A percentile compares a stretch with the other conserved stretches of the same genome.
Conservation (phyloP, 2,113 vertebrate species). For the Lanius collurio region DNA sequence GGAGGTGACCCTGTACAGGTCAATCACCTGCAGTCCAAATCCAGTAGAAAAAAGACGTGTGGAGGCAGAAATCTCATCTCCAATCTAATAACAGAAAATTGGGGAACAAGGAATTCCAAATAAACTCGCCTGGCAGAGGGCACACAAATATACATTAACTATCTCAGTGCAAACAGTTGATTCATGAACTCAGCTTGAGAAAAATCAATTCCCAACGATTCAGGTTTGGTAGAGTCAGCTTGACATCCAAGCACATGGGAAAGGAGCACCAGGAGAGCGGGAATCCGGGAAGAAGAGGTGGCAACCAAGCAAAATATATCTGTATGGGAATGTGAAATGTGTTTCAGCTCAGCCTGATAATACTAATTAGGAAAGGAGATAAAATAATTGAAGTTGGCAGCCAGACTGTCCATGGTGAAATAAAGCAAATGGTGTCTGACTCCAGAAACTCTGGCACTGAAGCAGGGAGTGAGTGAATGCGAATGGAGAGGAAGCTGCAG, state of each 20-base stretch:
- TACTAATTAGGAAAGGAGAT: not conserved
- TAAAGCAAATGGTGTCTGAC: not conserved
- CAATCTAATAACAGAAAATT: fast-evolving
- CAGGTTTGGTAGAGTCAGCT: not conserved
- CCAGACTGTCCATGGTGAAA: not conserved
- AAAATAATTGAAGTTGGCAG: not conserved
- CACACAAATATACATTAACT: not conserved
- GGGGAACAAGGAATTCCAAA: not conserved
- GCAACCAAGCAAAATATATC: not conserved
- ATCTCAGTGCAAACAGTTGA: not conserved
- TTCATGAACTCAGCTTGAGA: not conserved
- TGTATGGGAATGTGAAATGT: not conserved
- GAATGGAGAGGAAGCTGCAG: not conserved
- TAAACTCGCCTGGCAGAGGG: not conserved
- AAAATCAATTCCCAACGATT: not conserved
- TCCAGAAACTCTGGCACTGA: not conserved
- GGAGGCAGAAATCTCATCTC: not conserved
- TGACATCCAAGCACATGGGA: fast-evolving
- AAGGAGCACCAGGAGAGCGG: not conserved
- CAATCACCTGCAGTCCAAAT: not conserved
- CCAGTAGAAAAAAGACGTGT: not conserved
- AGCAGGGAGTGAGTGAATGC: not conserved
- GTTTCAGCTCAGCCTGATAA: not conserved
- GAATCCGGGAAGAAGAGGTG: not conserved
- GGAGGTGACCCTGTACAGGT: not conserved